Conservation (phyloP, 2,888 invertebrate species). For the Mythimna albipuncta region DNA sequence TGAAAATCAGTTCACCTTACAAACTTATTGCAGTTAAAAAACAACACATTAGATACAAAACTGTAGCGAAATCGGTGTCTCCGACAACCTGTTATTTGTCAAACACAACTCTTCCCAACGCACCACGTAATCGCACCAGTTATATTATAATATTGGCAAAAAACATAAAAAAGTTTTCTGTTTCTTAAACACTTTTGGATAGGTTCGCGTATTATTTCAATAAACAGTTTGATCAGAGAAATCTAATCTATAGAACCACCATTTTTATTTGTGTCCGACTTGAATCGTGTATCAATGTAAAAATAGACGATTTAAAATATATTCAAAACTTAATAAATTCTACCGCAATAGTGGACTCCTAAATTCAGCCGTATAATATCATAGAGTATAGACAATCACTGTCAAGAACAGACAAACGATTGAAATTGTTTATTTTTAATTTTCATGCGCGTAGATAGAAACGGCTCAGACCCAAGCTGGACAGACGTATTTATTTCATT, state of each 20-base stretch:
- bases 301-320: conserved; percentile 62
- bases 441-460: not conserved
- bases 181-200: conserved; percentile 66
- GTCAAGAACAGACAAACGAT: conserved; percentile 57
- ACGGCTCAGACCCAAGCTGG: not conserved
- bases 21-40: conserved; percentile 72
- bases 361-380: conserved; percentile 71
- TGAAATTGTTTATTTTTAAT: conserved; percentile 11
- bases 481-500: not conserved
- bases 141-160: conserved; percentile 69
- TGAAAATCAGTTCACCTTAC: conserved; percentile 64
- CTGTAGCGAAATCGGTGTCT: conserved; percentile 87
- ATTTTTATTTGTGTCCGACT: conserved; percentile 89
- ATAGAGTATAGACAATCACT: conserved; percentile 73
- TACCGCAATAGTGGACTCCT: conserved; percentile 44
- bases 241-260: conserved; percentile 86
- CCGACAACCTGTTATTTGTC: conserved; percentile 90
- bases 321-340: conserved; percentile 44
- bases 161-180: conserved; percentile 71
- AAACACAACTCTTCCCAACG: conserved; percentile 83
- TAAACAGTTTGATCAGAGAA: conserved; percentile 81
- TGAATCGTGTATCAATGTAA: conserved; percentile 79
- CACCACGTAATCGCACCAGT: conserved; percentile 82
- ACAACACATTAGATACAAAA: conserved; percentile 83
- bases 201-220: conserved; percentile 74